Percentiles rank a stretch among this genome's conserved stretches.
These are phyloP conservation scores for Bombus pyrosoma DNA, from an alignment of 1,140 invertebrate species.

Conservation along the genomic window DNA sequence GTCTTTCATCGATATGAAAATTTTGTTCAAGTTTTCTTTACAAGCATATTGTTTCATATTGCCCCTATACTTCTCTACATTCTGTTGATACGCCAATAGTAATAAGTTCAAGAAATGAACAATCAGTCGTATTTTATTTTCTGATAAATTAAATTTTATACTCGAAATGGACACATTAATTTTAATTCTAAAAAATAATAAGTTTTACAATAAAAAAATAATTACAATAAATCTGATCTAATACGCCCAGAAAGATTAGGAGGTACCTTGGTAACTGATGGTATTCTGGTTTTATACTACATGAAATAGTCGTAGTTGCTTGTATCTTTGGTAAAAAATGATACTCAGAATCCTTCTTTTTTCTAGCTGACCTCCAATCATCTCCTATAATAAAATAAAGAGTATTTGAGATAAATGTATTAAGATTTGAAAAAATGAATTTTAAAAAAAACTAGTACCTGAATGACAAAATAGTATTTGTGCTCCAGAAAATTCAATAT, in stretches of 20 bases:
- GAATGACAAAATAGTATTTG: constrained; percentile 83
- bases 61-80: constrained; percentile 39
- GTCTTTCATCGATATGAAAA: constrained; percentile 61
- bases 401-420: neutral
- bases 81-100: constrained; percentile 73
- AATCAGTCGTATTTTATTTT: constrained; percentile 87
- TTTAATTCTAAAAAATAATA: constrained; percentile 86
- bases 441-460: constrained; percentile 30
- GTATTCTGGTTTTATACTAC: constrained; percentile 90
- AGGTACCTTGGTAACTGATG: constrained; percentile 87
- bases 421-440: neutral
- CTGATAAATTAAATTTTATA: constrained; percentile 90
- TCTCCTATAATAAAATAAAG: constrained; percentile 82
- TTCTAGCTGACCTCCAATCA: constrained; percentile 89
- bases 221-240: neutral
- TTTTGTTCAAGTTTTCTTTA: neutral
- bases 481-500: constrained; percentile 87
- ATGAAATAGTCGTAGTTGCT: constrained; percentile 87
- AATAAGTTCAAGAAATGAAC: constrained; percentile 88
- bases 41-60: neutral
- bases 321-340: constrained; percentile 90
- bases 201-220: too few relatives aligned
- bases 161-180: constrained; percentile 88
- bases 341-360: constrained; percentile 88
- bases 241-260: constrained; percentile 49